Percentiles rank a stretch among this genome's conserved stretches.
Conservation (phyloP, 2,113 vertebrate species). For the Cheirogaleus medius region DNA sequence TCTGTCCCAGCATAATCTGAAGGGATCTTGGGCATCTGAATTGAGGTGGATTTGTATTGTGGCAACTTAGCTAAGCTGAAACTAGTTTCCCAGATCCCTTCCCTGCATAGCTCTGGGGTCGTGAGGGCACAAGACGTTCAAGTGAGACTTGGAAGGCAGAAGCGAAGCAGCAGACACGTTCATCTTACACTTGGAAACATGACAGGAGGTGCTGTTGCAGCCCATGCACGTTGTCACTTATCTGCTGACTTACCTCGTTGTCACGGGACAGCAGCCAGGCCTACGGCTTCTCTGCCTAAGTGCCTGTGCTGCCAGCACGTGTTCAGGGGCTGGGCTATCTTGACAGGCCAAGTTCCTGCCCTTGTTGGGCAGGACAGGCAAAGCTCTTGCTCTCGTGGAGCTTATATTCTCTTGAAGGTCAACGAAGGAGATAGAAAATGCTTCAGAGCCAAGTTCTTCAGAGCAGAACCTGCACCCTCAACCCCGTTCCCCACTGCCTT, state of each 20-base stretch:
- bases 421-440: background rate
- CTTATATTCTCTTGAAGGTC: background rate
- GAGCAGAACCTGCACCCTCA: background rate
- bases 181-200: background rate
- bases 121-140: background rate
- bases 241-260: background rate
- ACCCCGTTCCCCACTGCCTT: background rate
- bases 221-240: rapidly evolving
- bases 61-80: background rate
- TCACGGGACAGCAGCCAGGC: background rate
- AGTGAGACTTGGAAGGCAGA: background rate
- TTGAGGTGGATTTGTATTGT: background rate
- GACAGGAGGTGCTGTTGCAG: rapidly evolving
- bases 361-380: background rate
- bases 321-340: background rate
- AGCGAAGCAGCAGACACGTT: background rate
- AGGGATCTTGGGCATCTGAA: background rate
- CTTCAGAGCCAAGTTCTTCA: background rate
- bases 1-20: rapidly evolving
- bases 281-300: background rate
- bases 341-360: background rate
- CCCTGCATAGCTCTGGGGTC: background rate
- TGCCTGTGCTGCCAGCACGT: background rate
- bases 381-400: background rate
- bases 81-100: background rate